A percentile compares a stretch with the other conserved stretches of the same genome.
Evolutionary conservation across 2,113 vertebrate genomes (phyloP).

Genomic region (Pollimyrus isidori): DNA sequence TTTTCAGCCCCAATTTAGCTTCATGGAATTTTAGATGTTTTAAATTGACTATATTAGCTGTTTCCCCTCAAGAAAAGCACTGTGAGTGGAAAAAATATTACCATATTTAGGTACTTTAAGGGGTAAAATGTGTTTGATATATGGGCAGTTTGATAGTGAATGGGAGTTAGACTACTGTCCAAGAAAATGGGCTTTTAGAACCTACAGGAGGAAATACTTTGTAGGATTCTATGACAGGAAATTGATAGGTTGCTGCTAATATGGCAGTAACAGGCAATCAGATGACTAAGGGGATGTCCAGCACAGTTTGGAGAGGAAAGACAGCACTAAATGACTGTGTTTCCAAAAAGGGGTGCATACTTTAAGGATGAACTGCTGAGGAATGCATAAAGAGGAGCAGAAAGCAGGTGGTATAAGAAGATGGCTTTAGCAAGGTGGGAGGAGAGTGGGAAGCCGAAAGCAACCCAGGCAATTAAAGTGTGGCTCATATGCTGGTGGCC

Average conservation of each 20-base stretch:
- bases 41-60: slow-evolving; percentile 53
- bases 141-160: neutral
- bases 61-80: slow-evolving; percentile 57
- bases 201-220: neutral
- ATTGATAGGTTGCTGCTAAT: neutral
- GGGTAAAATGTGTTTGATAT: neutral
- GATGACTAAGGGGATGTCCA: neutral
- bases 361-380: neutral
- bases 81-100: neutral
- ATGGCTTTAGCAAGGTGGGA: neutral
- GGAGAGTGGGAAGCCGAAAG: neutral
- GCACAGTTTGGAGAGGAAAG: neutral
- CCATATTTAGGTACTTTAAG: neutral
- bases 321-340: neutral
- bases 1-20: slow-evolving; percentile 25
- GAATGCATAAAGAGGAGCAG: neutral
- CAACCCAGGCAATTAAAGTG: neutral
- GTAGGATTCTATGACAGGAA: neutral
- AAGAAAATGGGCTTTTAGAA: neutral
- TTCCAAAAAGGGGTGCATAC: neutral
- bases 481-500: neutral
- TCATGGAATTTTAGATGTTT: slow-evolving; percentile 36
- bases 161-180: neutral
- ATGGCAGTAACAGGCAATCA: neutral
- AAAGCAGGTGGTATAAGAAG: neutral